Conservation (phyloP, 2,797 vertebrate species). For the Coregonus suidteri region DNA sequence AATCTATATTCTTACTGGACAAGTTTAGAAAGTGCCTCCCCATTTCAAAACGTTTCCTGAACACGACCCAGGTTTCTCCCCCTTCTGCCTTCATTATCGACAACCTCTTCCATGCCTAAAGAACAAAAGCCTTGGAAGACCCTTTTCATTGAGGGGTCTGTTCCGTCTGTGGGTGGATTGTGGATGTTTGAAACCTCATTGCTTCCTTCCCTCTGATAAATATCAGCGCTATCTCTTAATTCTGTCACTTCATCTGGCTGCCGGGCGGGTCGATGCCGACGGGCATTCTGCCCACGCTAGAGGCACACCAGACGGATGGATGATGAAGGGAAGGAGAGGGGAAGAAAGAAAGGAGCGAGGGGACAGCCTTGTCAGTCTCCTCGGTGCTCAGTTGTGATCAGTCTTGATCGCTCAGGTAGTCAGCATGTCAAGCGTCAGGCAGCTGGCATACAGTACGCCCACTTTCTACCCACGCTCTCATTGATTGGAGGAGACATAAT, state of each 20-base stretch:
- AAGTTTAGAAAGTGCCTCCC: background rate
- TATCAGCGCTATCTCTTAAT: constrained; percentile 16
- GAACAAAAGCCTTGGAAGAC: background rate
- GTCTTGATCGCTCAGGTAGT: background rate
- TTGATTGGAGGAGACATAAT: background rate
- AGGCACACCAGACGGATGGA: background rate
- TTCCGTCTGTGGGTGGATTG: background rate
- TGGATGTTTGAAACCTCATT: background rate
- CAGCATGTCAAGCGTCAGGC: constrained; percentile 27
- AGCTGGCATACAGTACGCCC: constrained; percentile 46
- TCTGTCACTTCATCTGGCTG: constrained; percentile 20
- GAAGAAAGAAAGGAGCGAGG: background rate
- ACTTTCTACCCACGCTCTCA: constrained; percentile 6
- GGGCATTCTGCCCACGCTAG: constrained; percentile 3
- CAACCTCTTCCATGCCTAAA: background rate
- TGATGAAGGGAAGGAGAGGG: constrained; percentile 4
- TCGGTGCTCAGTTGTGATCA: background rate
- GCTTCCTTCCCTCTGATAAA: background rate
- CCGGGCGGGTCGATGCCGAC: background rate
- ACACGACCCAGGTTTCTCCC: background rate
- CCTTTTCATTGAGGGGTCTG: background rate
- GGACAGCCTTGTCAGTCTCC: background rate
- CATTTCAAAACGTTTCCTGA: background rate
- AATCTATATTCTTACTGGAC: background rate
- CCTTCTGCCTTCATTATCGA: background rate